Base-by-base conservation (phyloP, 2,888 invertebrate genomes). In the Eumerus sabulonum region DNA sequence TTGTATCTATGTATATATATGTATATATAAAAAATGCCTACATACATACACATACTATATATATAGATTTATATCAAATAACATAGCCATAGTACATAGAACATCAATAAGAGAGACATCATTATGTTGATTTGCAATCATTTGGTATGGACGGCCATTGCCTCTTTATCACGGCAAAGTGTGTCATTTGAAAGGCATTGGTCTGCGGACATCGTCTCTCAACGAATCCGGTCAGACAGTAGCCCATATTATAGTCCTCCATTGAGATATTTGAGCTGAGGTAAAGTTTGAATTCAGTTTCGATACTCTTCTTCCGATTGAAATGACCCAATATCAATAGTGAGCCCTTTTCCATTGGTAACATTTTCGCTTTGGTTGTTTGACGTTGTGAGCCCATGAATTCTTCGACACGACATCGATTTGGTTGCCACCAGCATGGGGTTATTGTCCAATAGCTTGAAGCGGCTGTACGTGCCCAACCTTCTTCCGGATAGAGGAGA, bases 191-290 rank as follows among this genome's bases (percentile, higher is more conserved):
- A 89, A 95, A 94, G 86, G 91, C 91, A 89, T 94, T 94, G 84
- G 93, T 92, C 86, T 93, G 92, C 83, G 93, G 93, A 86, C 92
- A 92, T 83, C 95, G 95, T 14, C 95, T 91, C 87, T 96, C 96
- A 85, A 96, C 90, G 11, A 94, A 94, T 11, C 96, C 96, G 0
- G 95, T 96, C 92, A 96, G 94, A 86, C 94, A 94, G 91, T 96
- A 96, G 56, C 96, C 96, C 93, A 95, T 94, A 90, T 95, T 95
- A 91, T 95, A 95, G 90, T 96, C 96, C 57, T 95, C 93, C 85
- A 94, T 93, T 51, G 94, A 94, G 85, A 96, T 95, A 89, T 95
- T 94, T 76, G 95, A 95, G 76, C 95, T 95, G 86, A 96, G 92
- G 89, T 93, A 93, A 87, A 95, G 90, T 92, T 94, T 94, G 88